Conservation (phyloP, 2,113 vertebrate species). For the Heterocephalus glaber region DNA sequence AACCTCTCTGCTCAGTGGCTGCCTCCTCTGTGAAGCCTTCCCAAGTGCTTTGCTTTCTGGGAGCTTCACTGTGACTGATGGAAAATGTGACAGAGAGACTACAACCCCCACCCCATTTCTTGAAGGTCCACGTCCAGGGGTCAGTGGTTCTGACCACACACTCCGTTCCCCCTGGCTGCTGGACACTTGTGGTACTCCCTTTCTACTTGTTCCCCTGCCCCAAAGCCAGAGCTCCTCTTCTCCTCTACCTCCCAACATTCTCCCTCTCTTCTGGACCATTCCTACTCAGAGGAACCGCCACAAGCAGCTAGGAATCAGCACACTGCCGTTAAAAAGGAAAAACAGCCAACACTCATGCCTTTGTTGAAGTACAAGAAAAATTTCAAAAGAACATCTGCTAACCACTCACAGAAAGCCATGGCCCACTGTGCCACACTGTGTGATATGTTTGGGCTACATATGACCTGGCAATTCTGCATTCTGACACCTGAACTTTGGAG, state of each 20-base stretch:
- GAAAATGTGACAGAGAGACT: fast-evolving
- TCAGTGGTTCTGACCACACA: background rate
- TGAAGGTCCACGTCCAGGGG: fast-evolving
- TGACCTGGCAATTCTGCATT: background rate
- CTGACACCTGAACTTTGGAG: too few species aligned
- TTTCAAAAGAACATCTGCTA: background rate
- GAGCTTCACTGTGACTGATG: background rate
- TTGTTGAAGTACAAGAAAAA: background rate
- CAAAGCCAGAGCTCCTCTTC: background rate
- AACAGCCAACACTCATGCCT: background rate
- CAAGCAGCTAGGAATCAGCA: background rate
- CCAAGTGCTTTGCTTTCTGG: background rate
- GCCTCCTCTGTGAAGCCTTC: background rate
- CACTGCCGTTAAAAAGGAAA: too few species aligned
- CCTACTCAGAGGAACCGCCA: background rate
- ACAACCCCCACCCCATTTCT: background rate
- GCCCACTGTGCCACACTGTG: background rate
- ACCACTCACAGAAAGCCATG: background rate
- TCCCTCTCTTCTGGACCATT: background rate
- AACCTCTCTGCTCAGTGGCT: background rate
- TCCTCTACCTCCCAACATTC: background rate
- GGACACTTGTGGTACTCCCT: background rate
- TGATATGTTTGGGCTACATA: too few species aligned
- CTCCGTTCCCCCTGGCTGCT: fast-evolving
- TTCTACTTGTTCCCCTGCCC: background rate